Evolutionary conservation across 2,888 invertebrate species (phyloP), one percentile per base, ranked within the genome.

Genomic region (Argyresthia albistria): DNA sequence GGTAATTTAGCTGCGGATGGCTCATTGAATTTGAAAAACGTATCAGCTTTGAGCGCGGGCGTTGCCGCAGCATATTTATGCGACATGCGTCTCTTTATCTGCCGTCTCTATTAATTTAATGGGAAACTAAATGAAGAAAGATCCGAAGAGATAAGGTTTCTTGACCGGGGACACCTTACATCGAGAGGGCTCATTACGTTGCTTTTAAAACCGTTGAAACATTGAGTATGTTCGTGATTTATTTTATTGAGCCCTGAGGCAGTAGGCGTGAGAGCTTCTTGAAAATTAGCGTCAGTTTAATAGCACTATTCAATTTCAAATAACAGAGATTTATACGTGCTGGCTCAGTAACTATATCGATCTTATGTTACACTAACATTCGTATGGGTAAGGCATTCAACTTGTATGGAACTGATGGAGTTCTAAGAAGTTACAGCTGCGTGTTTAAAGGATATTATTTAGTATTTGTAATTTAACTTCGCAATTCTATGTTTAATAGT

Each of bases 91-190:
- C 65, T 65, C 73, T 82, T 53, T 84, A 84, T 86, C 86, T 79
- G 48, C 68, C 67, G 65, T 68, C 71, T 68, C 76, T 61, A 75
- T 72, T 80, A 80, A 79, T 79, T 82, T 82, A 83, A 83, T 84
- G 80, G 77, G 74, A 71, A 73, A 80, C 80, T 81, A 83, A 84
- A 84, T 76, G 80, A 80, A 76, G 69, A 66, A 74, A 84, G 84
- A 86, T 87, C 73, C 74, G 69, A 80, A 76, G 69, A 73, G 86
- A 87, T 86, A 87, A 83, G 75, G 73, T 67, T 71, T 71, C 76
- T 79, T 73, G 73, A 77, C 73, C 76, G 65, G 66, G 73, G 74
- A 80, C 76, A 78, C 72, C 74, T 79, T 65, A 75, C 70, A 69
- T 67, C 60, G 65, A 64, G 64, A 65, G 64, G 68, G 69, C 74